These are phyloP conservation scores for Steinernema carpocapsae DNA, from an alignment of 2,888 invertebrate genomes.

Conservation along the genomic window DNA sequence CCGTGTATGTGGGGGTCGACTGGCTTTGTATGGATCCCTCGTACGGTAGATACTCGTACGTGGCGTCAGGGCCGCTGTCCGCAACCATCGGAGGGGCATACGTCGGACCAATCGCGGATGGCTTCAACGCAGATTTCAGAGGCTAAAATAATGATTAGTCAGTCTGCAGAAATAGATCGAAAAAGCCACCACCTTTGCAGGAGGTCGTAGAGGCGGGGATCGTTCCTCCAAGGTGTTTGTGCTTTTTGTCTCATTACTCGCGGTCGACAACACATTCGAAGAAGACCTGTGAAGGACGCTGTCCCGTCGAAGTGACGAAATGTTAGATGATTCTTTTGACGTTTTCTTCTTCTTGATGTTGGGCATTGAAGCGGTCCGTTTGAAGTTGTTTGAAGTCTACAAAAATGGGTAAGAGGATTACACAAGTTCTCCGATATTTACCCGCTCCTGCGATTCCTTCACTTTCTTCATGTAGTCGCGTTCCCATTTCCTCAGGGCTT, in stretches of 20 bases:
- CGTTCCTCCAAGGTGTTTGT: conserved; percentile 29
- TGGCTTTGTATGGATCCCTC: conserved; percentile 8
- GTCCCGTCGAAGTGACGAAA: conserved; percentile 11
- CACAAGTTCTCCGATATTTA: background rate
- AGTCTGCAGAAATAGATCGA: background rate
- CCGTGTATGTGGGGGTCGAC: background rate
- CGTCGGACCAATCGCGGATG: conserved; percentile 15
- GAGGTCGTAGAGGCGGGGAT: conserved; percentile 4
- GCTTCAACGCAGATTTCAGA: conserved; percentile 18
- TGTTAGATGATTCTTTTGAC: background rate
- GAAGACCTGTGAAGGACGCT: conserved; percentile 27
- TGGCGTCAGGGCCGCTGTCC: background rate
- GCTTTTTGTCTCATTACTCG: conserved; percentile 29
- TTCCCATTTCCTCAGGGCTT: conserved; percentile 63
- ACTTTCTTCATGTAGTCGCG: conserved; percentile 54
- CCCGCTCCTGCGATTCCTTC: background rate
- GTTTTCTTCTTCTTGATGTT: conserved; percentile 55
- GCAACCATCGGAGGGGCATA: background rate
- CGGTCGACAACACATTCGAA: conserved; percentile 17
- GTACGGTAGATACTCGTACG: conserved; percentile 21
- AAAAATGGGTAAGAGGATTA: background rate
- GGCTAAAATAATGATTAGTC: background rate
- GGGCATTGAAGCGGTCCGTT: conserved; percentile 63
- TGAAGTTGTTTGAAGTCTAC: conserved; percentile 50
- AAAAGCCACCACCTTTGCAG: background rate